Evolutionary conservation across 2,113 vertebrate species (phyloP).

Genomic region (Neofelis nebulosa): DNA sequence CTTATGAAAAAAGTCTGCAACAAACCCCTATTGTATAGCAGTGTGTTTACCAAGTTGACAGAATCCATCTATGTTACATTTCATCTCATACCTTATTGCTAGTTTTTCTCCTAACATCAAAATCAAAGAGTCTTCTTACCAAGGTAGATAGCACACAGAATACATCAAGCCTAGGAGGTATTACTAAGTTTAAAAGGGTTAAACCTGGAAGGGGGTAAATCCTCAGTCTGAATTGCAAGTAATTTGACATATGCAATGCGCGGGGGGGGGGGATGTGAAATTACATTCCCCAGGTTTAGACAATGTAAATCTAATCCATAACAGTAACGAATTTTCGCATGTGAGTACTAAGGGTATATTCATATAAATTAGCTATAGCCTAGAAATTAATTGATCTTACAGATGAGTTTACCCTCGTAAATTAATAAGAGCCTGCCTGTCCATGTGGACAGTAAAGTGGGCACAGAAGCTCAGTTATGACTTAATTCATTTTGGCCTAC

Average conservation of each 20-base stretch:
- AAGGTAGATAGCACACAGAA: neutral
- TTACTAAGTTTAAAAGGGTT: neutral
- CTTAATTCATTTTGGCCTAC: neutral
- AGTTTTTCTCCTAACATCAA: constrained; percentile 10
- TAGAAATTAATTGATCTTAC: constrained; percentile 5
- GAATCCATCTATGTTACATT: neutral
- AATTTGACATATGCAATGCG: neutral
- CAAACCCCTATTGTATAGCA: neutral
- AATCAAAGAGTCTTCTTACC: neutral
- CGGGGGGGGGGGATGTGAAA: neutral
- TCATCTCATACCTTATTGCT: neutral
- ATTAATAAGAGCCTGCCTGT: neutral
- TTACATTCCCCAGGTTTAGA: neutral
- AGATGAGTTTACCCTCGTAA: neutral
- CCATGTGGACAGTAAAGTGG: neutral
- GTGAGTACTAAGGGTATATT: neutral
- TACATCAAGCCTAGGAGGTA: neutral
- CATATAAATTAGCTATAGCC: neutral
- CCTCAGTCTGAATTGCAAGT: neutral
- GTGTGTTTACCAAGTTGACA: neutral
- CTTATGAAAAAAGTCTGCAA: neutral
- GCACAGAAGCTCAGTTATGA: neutral
- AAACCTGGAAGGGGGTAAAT: neutral
- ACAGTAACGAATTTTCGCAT: neutral
- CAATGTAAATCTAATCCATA: neutral